Base-by-base conservation (phyloP, 2,888 invertebrate genomes). In the Patella depressa region DNA sequence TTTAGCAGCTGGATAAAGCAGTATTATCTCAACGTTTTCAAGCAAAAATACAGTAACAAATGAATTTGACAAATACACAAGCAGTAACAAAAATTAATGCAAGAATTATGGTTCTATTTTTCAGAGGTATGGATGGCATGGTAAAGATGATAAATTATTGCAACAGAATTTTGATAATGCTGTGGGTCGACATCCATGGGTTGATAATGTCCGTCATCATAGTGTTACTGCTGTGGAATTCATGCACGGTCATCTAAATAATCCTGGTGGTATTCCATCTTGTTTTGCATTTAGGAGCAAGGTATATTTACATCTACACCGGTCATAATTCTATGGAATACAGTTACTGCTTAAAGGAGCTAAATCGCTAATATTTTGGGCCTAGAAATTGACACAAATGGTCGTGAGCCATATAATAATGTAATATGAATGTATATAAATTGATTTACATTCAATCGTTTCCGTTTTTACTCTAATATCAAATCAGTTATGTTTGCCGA, bases 141-240 rank as follows among this genome's bases (percentile, higher is more conserved):
- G 90, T 3, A 76, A 77, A 14, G 82, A 86, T 59, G 89, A 90
- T 78, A 80, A 73, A 34, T 78, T 74, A 3, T 80, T 90, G 19
- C 90, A 90, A 81, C 84, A 84, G 65, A 90, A 89, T 79, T 87
- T 90, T 79, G 86, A 90, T 76, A 86, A 85, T 78, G 89, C 89
- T 15, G 19, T 84, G 4, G 76, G 80, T 14, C 78, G 81, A 17
- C 90, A 88, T 74, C 88, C 89, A 2, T 90, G 90, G 90, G 76
- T 90, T 72, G 83, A 85, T 15, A 71, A 83, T 0, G 80, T 79
- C 59, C 77, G 88, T n/a, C 87, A 90, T 79, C 83, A 84, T 53
- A 90, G 90, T 81, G 89, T 90, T 5, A 90, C 90, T 19, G 90
- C 90, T 78, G 76, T 90, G 55, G 90, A 90, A 80, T 90, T 88